Base-by-base conservation (phyloP, 2,797 vertebrate species). In the Sebastes taczanowskii region DNA sequence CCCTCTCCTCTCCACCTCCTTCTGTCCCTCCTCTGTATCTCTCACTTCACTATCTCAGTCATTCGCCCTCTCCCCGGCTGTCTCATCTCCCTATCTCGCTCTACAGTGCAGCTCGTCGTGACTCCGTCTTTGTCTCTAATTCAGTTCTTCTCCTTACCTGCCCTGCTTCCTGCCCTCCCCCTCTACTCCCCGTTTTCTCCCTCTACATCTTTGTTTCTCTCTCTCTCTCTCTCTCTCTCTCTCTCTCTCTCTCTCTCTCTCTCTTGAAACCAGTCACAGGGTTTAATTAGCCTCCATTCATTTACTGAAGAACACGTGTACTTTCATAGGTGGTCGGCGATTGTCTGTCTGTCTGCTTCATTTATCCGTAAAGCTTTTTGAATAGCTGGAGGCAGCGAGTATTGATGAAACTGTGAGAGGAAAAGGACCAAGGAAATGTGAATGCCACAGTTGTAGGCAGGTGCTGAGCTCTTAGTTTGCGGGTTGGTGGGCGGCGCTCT, bases 221-320 rank as follows among this genome's bases (percentile, higher is more conserved):
- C 29, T 30, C 6, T 2, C 29, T 30, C 29, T 30, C 29, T 30
- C 29, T 7, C 7, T 30, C 29, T 30, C 29, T 2, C 29, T 29
- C 30, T 30, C 30, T 7, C 30, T 30, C 35, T 78, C 7, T 30
- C 29, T 30, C 29, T 2, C 29, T 29, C 30, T 30, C 30, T 7
- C 30, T 30, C 35, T 78, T 59, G 76, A 67, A 87, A 63, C 20
- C 65, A 62, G 52, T 81, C 59, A 78, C 63, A 30, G 13, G 8
- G 76, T 90, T 93, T 90, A 89, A 90, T 93, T 88, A 85, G 89
- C 62, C 76, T 83, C 68, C 63, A 82, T 92, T 91, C 72, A 89
- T 85, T 88, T 70, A 85, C 63, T 60, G 89, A 94, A 94, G 88
- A 90, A 92, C 87, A 85, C 66, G 35, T 79, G 84, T 70, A 79